Base-by-base conservation (phyloP, 2,888 invertebrate genomes). In the Papilio demoleus region DNA sequence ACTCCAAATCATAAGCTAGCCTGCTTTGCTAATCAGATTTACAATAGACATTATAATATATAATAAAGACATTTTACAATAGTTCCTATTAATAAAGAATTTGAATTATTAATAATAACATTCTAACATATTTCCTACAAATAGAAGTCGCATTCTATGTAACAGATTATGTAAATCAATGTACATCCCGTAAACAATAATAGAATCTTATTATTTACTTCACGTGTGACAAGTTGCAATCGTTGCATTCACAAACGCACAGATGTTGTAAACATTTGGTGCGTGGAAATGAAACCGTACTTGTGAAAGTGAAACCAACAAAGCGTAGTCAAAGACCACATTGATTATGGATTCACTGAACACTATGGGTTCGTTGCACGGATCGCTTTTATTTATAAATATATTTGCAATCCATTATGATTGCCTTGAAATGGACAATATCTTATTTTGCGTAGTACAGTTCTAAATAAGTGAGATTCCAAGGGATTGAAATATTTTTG, bases 231-330 rank as follows among this genome's bases (percentile, higher is more conserved):
- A 72, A 74, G 40, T 31, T 38, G 65, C 62, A 60, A 67, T 68
- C 56, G 53, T 64, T 59, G 66, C 70, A 50, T 68, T 63, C 31
- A 68, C 59, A 61, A 67, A 70, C 45, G 71, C 72, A 73, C 85
- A 86, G 85, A 83, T 83, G 81, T 84, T 75, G 64, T 76, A 79
- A 87, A 84, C 86, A 88, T 84, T 85, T 85, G 84, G 86, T 84
- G 84, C 87, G 79, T 87, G 79, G 77, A 80, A 86, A 76, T 74
- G 77, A 77, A 74, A 78, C 73, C 74, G 68, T 70, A 74, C 67
- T 70, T 71, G 84, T 80, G 86, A 87, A 87, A 87, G 87, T 84
- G 78, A 81, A 76, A 73, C 72, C 72, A 72, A 73, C 73, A 59
- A 73, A 68, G 50, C 64, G 62, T 65, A 69, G 53, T 69, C 72